Conservation (phyloP, 64 coral and sea anemone species). For the Pocillopora verrucosa region DNA sequence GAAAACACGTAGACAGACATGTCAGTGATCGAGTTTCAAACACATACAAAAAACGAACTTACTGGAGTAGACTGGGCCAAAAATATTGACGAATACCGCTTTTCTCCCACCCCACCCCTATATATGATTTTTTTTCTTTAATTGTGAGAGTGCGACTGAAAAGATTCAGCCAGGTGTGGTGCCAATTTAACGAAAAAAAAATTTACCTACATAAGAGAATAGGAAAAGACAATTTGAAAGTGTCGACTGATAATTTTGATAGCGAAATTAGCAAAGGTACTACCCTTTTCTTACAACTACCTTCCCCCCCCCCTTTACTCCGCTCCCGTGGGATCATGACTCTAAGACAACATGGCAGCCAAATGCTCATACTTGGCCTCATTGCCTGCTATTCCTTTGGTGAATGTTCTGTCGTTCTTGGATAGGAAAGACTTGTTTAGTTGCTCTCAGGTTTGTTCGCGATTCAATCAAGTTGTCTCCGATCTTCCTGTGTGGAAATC, state of each 20-base stretch:
- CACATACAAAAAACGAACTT: background rate
- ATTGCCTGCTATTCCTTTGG: constrained; percentile 67
- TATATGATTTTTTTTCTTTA: background rate
- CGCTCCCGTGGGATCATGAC: background rate
- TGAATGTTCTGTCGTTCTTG: constrained; percentile 79
- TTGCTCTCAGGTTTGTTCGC: constrained; percentile 73
- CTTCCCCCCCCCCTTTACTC: background rate
- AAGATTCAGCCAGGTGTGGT: background rate
- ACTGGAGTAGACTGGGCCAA: background rate
- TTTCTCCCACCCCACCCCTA: background rate
- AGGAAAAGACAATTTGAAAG: no score
- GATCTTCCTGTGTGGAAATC: constrained; percentile 73
- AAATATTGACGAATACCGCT: background rate
- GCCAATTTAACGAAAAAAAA: no score
- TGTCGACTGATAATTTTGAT: no score
- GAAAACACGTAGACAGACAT: background rate
- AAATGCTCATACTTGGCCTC: background rate
- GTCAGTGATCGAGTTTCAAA: background rate
- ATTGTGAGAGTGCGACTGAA: background rate
- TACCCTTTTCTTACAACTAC: no score
- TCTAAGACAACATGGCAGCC: constrained; percentile 54
- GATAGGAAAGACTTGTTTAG: constrained; percentile 67
- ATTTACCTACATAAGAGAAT: no score
- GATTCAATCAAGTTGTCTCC: constrained; percentile 72
- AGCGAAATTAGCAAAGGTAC: no score